Evolutionary conservation across 2,797 vertebrate genomes (phyloP), one percentile per base, ranked within the genome.

Genomic region (Coilia nasus): DNA sequence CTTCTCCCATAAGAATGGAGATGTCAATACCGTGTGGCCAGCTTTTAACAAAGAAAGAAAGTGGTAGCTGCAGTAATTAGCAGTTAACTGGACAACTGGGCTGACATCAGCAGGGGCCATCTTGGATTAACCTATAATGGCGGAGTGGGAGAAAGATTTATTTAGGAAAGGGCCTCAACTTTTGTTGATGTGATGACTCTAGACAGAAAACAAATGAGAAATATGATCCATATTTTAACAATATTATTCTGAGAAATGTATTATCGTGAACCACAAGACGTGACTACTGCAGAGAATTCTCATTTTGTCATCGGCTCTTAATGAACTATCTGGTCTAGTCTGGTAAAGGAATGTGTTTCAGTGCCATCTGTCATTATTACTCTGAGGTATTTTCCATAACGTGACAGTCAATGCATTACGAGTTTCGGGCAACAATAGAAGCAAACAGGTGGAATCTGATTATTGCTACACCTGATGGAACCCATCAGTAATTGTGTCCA

Each of bases 31-130:
- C 7, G 4, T 41, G 35, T 41, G 71, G 35, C 31, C 35, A 19
- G 71, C 71, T 78, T 78, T 78, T 78, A 78, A 78, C 71, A 78
- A 78, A 78, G 35, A 21, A 44, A 78, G 14, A 41, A 41, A 54
- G 50, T 54, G 12, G 67, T 17, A 44, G 71, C 31, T 9, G 19
- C 6, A 44, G 71, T 78, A 44, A 78, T 78, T 78, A 78, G 71
- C 71, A 78, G 35, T 44, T 78, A 41, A 78, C 35, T 41, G 17
- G 71, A 78, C 35, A 78, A 78, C 71, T 4, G 44, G 71, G 71
- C 71, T 78, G 71, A 78, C 67, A 19, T 78, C 71, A 78, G 71
- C 71, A 78, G 41, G 35, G 17, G 19, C 71, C 31, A 19, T 17
- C 19, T 44, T 7, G 19, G 6, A 19, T 0, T 21, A 35, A 21